These are phyloP conservation scores for Conus ventricosus DNA, from an alignment of 1,140 invertebrate species.

Conservation along the genomic window DNA sequence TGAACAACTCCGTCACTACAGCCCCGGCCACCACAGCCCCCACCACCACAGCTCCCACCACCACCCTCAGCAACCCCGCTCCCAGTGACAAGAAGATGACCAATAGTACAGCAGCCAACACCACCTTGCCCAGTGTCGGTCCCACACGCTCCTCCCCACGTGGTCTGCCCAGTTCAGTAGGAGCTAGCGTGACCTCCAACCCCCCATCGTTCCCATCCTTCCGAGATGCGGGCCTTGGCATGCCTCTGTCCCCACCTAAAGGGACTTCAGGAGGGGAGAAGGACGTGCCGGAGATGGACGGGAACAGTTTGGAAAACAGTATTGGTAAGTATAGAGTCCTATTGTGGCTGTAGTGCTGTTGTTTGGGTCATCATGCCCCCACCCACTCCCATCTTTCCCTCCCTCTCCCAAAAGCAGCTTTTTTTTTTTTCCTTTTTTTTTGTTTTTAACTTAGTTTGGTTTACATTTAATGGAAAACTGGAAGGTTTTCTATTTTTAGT, in stretches of 20 bases:
- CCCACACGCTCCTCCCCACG: constrained; percentile 18
- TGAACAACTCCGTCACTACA: neutral
- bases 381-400: neutral
- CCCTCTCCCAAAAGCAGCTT: constrained; percentile 1
- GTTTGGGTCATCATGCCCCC: too few relatives aligned
- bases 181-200: neutral
- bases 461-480: too few relatives aligned
- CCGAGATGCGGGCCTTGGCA: neutral
- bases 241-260: constrained; percentile 52
- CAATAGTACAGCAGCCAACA: neutral
- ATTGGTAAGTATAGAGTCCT: neutral
- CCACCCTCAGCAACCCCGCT: neutral
- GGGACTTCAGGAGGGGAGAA: constrained; percentile 43
- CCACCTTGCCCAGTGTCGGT: neutral
- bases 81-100: neutral
- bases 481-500: too few relatives aligned
- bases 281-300: constrained; percentile 50
- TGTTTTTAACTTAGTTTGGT: neutral
- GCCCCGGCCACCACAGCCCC: neutral
- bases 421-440: neutral
- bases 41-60: neutral
- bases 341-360: too few relatives aligned
- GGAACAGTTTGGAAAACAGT: constrained; percentile 50
- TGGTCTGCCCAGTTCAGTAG: neutral
- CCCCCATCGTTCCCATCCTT: constrained; percentile 19